A percentile compares a stretch with the other conserved stretches of the same genome.
phyloP scores from a whole-genome alignment of 2,888 invertebrate genomes.

The Nineta flava region DNA sequence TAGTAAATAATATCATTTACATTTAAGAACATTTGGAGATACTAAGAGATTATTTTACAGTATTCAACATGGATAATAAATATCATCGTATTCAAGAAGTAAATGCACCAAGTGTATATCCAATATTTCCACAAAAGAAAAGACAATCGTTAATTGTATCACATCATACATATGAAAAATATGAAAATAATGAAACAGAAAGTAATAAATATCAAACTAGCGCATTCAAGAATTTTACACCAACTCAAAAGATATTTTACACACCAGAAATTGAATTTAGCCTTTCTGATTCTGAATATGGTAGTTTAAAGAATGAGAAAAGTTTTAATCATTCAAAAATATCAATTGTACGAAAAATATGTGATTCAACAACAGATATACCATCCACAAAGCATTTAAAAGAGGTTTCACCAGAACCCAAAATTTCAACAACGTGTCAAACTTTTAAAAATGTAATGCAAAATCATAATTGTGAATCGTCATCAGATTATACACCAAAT shows the following conservation, averaged over 20 bases:
- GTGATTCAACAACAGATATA: slow-evolving; percentile 3
- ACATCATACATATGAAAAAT: neutral
- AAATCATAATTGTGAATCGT: neutral
- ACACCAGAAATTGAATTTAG: neutral
- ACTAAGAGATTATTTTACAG: too few relatives aligned
- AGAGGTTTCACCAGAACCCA: slow-evolving; percentile 3
- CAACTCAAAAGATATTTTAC: neutral
- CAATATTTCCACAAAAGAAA: neutral
- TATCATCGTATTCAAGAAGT: too few relatives aligned
- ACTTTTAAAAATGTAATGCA: neutral
- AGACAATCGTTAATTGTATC: neutral
- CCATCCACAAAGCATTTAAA: neutral
- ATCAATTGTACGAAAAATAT: neutral
- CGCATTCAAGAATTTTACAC: neutral
- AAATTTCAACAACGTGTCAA: slow-evolving; percentile 1
- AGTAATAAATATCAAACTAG: neutral
- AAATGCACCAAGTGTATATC: too few relatives aligned
- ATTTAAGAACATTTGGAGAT: too few relatives aligned
- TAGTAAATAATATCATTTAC: too few relatives aligned
- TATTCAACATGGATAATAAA: too few relatives aligned
- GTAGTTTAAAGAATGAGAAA: neutral
- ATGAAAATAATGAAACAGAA: neutral
- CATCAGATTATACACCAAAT: neutral
- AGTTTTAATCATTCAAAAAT: neutral
- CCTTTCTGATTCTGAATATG: neutral